Evolutionary conservation across 2,113 vertebrate species (phyloP).

Genomic region (Ciconia maguari): DNA sequence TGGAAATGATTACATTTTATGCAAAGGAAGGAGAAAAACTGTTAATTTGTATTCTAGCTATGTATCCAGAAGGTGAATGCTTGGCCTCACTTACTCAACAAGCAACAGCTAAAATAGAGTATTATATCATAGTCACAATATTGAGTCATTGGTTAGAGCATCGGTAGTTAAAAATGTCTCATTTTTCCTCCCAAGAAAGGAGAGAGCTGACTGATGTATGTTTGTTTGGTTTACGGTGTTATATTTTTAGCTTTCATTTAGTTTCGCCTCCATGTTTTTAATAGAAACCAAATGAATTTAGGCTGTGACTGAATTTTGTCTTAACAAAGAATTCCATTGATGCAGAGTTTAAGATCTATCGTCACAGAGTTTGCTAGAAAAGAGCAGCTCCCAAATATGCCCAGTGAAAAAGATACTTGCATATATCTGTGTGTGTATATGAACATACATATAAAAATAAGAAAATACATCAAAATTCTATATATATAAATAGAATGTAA

Average conservation of each 20-base stretch:
- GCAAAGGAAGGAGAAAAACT: not conserved
- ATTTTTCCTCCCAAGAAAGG: not conserved
- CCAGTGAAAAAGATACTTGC: not conserved
- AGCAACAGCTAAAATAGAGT: not conserved
- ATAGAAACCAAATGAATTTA: slow-evolving; percentile 18
- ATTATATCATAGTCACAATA: not conserved
- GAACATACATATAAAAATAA: not conserved
- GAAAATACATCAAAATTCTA: not conserved
- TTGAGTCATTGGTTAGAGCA: not conserved
- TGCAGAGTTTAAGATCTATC: not conserved
- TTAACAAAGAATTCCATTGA: slow-evolving; percentile 16
- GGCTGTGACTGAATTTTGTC: not conserved
- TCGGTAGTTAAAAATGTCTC: not conserved
- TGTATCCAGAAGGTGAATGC: not conserved
- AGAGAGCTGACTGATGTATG: not conserved
- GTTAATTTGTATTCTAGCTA: rapidly evolving
- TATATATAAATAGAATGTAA: not conserved
- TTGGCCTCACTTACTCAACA: not conserved
- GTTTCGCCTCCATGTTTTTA: not conserved
- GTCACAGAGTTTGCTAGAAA: not conserved
- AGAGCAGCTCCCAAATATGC: not conserved
- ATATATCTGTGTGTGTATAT: not conserved
- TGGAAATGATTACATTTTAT: not conserved
- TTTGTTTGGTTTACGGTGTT: not conserved
- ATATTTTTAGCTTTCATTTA: not conserved